A percentile compares a stretch with the other conserved stretches of the same genome.
Conservation (phyloP, 2,113 vertebrate genomes). For the Psophia crepitans region DNA sequence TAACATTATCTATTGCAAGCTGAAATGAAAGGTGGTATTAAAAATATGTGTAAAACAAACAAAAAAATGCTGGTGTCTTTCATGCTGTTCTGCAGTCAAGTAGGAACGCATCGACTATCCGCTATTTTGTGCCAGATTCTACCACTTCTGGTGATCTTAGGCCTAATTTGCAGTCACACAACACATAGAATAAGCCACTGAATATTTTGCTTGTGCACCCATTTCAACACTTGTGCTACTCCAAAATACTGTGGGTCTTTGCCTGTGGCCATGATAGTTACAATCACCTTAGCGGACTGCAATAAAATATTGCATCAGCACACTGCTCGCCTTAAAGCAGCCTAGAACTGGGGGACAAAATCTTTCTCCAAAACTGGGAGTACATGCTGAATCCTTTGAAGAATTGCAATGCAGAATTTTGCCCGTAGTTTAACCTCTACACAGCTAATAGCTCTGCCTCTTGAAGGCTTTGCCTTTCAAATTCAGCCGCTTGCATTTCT, state of each 20-base stretch:
- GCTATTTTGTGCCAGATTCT: background rate
- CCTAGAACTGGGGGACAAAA: background rate
- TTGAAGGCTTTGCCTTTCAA: background rate
- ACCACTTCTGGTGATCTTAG: background rate
- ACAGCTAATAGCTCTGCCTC: background rate
- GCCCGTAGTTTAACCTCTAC: background rate
- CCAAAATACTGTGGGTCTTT: background rate
- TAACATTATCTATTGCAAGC: background rate
- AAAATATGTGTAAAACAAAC: background rate
- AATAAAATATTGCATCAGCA: background rate
- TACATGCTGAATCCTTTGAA: background rate
- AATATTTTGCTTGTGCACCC: background rate
- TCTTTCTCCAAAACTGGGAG: background rate
- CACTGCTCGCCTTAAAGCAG: background rate
- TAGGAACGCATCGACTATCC: background rate
- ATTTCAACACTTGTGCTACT: background rate
- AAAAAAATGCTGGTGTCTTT: background rate
- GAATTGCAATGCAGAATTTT: background rate
- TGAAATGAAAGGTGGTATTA: background rate
- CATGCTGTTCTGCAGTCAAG: background rate
- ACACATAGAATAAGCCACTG: background rate
- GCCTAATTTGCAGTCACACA: background rate
- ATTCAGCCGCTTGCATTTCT: background rate
- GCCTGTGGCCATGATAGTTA: fast-evolving
- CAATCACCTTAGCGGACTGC: background rate